Evolutionary conservation across 1,140 invertebrate genomes (phyloP).

Genomic region (Aphaenogaster rudis): DNA sequence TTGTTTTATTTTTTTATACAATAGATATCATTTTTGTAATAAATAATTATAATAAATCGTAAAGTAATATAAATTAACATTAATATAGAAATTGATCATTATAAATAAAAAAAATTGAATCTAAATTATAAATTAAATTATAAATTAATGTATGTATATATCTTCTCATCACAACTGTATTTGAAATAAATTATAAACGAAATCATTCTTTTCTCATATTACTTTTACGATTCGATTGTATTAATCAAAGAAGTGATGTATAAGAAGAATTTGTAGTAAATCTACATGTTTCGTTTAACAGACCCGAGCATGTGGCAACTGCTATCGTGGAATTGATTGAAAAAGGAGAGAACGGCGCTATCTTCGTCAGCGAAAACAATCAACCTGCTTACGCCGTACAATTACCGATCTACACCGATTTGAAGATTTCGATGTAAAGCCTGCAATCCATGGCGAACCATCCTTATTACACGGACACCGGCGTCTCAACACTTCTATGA

Average conservation of each 20-base stretch:
- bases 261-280: neutral
- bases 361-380: slow-evolving; percentile 85
- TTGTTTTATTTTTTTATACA: neutral
- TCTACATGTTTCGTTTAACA: slow-evolving; percentile 58
- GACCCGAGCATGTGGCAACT: slow-evolving; percentile 82
- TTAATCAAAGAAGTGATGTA: neutral
- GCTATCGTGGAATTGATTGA: slow-evolving; percentile 85
- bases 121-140: neutral
- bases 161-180: neutral
- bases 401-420: slow-evolving; percentile 56
- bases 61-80: slow-evolving; percentile 9
- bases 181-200: neutral
- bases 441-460: neutral
- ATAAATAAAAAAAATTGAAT: slow-evolving; percentile 2
- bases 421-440: slow-evolving; percentile 53
- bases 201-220: neutral
- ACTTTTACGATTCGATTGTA: neutral
- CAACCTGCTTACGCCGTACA: slow-evolving; percentile 84
- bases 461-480: slow-evolving; percentile 1
- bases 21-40: neutral
- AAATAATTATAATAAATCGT: neutral
- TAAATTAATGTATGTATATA: neutral
- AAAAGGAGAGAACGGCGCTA: slow-evolving; percentile 83
- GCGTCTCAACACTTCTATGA: neutral
- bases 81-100: neutral